Percentiles rank a stretch among this genome's conserved stretches.
These are phyloP conservation scores for Cossypha heuglini DNA, from an alignment of 2,797 vertebrate genomes.

Conservation along the genomic window DNA sequence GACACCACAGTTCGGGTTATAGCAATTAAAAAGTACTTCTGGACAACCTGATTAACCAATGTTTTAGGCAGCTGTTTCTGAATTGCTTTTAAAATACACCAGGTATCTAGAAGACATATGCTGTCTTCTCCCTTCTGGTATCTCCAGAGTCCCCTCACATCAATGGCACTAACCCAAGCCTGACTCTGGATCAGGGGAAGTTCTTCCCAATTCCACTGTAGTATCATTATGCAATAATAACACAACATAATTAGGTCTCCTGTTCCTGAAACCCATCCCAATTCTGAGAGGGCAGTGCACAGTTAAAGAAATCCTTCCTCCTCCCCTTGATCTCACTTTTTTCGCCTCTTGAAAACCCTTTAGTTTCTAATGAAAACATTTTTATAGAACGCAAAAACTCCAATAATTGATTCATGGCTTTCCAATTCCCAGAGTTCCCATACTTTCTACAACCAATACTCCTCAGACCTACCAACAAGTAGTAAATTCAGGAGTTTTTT, in stretches of 20 bases:
- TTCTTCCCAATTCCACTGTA: not conserved
- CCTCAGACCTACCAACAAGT: not conserved
- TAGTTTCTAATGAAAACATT: not conserved
- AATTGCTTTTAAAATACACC: not conserved
- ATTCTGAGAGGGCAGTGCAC: not conserved
- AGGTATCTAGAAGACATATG: not conserved
- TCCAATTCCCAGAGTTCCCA: not conserved
- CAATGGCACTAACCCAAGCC: rapidly evolving
- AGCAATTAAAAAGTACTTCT: not conserved
- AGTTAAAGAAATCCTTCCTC: not conserved
- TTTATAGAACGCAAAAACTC: not conserved
- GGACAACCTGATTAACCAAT: not conserved
- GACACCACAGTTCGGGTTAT: not conserved
- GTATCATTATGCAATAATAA: not conserved
- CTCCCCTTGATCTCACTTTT: rapidly evolving
- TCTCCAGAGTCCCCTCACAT: not conserved
- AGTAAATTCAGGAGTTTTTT: not conserved
- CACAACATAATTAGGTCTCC: not conserved
- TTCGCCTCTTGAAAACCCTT: not conserved
- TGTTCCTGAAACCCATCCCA: not conserved
- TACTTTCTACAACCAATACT: not conserved
- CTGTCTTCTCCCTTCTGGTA: not conserved
- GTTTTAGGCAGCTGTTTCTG: not conserved
- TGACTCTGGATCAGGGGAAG: not conserved
- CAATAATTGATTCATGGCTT: not conserved